Base-by-base conservation (phyloP, 2,113 vertebrate genomes). In the Nothobranchius kuhntae region DNA sequence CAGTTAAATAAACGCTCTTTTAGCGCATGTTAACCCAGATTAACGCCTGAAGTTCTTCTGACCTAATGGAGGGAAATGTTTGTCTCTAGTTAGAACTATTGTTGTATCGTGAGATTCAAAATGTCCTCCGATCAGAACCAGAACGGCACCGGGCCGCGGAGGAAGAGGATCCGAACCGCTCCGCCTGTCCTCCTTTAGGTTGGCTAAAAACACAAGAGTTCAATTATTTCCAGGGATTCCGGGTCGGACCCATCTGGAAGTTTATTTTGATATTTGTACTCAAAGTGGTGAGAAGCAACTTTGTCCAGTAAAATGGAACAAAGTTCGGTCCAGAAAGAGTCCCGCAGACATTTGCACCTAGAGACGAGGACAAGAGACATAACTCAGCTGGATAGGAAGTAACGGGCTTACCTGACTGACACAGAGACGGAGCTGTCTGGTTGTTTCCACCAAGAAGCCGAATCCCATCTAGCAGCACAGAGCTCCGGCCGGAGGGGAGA, bases 401-500 rank as follows among this genome's bases (percentile, higher is more conserved):
- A 80, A 81, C 83, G 30, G 4, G 30, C 30, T 30, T 30, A 30
- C 30, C 30, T 30, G 30, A 30, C 30, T 30, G 21, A 21, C 21
- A 30, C 35, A 51, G 46, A 79, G 59, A 84, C 70, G 75, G 78
- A 87, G 71, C 81, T 66, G 81, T 92, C 91, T 80, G 73, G 83
- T 87, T 85, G 89, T 84, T 87, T 86, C 82, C 77, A 68, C 72
- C 75, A 82, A 76, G 58, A 73, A 89, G 81, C 71, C 30, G 84
- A 68, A 73, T 85, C 67, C 72, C 78, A 63, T 75, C 77, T 88
- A 73, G 72, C 21, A 65, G 77, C 81, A 73, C 69, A 54, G 78
- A 73, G 82, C 73, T 80, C 72, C 74, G 89, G 87, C 84, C 82
- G 86, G 65, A 82, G 90, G 89, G 81, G 89, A 89, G 95, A 93